Percentiles rank a stretch among this genome's conserved stretches.
phyloP scores from a whole-genome alignment of 2,888 invertebrate genomes.

The Danaus chrysippus region DNA sequence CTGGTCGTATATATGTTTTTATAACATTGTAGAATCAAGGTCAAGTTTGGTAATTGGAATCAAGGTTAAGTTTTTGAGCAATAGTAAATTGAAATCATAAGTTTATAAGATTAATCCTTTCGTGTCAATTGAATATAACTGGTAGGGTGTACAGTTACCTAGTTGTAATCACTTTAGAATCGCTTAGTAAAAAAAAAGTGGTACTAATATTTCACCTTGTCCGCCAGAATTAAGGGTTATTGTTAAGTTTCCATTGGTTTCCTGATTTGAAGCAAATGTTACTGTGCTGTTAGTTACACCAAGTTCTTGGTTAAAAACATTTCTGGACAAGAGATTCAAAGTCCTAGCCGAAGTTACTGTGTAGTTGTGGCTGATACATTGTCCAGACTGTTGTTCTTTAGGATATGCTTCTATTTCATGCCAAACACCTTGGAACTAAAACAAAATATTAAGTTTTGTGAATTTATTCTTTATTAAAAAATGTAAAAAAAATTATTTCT shows the following conservation, averaged over 20 bases:
- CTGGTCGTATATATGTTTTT: too few species aligned
- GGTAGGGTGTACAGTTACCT: too few species aligned
- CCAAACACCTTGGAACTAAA: constrained; percentile 39
- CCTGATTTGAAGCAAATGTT: constrained; percentile 30
- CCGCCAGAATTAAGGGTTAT: constrained; percentile 41
- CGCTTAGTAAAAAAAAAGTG: neutral
- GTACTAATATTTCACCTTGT: constrained; percentile 38
- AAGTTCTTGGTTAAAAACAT: constrained; percentile 46
- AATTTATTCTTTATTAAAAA: neutral
- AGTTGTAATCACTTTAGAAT: too few species aligned
- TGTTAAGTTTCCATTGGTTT: constrained; percentile 45
- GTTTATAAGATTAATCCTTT: too few species aligned
- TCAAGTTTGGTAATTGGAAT: too few species aligned
- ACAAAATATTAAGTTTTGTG: constrained; percentile 12
- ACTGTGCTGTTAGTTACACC: constrained; percentile 39
- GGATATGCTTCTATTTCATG: constrained; percentile 40
- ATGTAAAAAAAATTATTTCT: neutral
- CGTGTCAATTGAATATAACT: too few species aligned
- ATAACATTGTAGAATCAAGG: too few species aligned
- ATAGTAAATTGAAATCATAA: too few species aligned
- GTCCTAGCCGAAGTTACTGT: constrained; percentile 32
- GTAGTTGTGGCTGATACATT: constrained; percentile 52
- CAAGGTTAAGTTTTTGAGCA: too few species aligned
- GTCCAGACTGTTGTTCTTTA: constrained; percentile 48
- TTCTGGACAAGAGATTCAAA: constrained; percentile 44